Evolutionary conservation across 2,113 vertebrate genomes (phyloP), one percentile per base, ranked within the genome.

Genomic region (Antechinus flavipes): DNA sequence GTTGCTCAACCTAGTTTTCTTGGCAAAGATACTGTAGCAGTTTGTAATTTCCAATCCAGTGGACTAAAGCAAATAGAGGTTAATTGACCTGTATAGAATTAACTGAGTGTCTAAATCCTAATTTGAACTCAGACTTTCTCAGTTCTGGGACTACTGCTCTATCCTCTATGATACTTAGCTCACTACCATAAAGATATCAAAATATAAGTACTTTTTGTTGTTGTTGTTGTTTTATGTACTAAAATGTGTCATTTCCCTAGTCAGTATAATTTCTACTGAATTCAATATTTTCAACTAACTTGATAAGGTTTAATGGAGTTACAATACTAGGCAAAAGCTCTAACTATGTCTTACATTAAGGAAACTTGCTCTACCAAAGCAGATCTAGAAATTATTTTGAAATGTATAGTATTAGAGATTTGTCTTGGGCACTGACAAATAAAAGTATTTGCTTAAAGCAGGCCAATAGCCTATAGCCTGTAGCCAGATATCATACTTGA

Each of bases 161-260:
- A 58, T 26, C 8, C 25, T 7, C 54, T 30, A 0, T 3, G 2
- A 2, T 2, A 68, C 12, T 30, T n/a, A 30, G 12, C 30, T 35
- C 12, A 11, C 14, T 68, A 68, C 35, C 16, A 5, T 68, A 35
- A 35, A 35, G 12, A 96, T 84, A 5, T 90, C 68, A 94, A 93
- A 94, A n/a, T 52, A 11, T 12, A 68, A 19, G 12, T 52, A 93
- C 35, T 93, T 30, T 54, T 95, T 92, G 42, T 94, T 46, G 24
- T 93, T 19, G 42, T 95, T 92, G 94, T 46, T 42, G 94, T 23
- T 91, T 94, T 46, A 52, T 52, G 50, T 49, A 95, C 23, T 24
- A 93, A 96, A 94, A 11, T 95, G 94, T 30, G 49, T 61, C 53
- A 76, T 91, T 68, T 91, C 96, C 91, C 92, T 54, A 55, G 55